A percentile compares a stretch with the other conserved stretches of the same genome.
Evolutionary conservation across 2,888 invertebrate species (phyloP).

Genomic region (Macaria notata): DNA sequence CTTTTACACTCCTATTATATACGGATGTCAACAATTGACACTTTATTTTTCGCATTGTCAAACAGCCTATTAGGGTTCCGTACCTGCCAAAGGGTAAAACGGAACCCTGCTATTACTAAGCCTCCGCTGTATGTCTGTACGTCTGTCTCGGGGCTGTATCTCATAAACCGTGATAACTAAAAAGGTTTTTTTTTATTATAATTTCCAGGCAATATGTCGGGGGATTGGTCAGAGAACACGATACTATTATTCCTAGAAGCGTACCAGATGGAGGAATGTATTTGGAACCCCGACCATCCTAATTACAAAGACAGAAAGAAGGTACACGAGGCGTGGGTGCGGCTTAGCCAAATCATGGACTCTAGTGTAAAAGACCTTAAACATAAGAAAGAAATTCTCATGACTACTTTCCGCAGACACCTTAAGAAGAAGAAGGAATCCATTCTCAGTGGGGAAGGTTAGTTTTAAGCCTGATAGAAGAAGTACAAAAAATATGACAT

Average conservation of each 20-base stretch:
- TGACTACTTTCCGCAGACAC: constrained; percentile 1
- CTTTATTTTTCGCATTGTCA: too few relatives aligned
- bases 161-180: too few relatives aligned
- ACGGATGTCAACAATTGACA: too few relatives aligned
- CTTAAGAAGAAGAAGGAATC: background rate
- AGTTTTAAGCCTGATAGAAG: background rate
- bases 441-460: constrained; percentile 1
- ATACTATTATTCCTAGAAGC: constrained; percentile 1
- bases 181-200: too few relatives aligned
- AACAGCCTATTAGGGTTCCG: too few relatives aligned
- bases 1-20: too few relatives aligned
- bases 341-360: constrained; percentile 3
- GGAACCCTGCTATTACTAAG: too few relatives aligned
- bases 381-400: constrained; percentile 1
- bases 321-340: constrained; percentile 5
- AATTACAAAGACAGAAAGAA: constrained; percentile 2
- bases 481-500: background rate
- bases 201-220: too few relatives aligned
- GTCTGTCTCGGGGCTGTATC: too few relatives aligned
- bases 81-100: too few relatives aligned
- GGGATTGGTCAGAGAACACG: background rate
- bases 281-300: constrained; percentile 4
- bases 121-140: too few relatives aligned
- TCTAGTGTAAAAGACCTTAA: constrained; percentile 1
- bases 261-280: constrained; percentile 4